Conservation (phyloP, 2,888 invertebrate species). For the Philhelius pedissequus region DNA sequence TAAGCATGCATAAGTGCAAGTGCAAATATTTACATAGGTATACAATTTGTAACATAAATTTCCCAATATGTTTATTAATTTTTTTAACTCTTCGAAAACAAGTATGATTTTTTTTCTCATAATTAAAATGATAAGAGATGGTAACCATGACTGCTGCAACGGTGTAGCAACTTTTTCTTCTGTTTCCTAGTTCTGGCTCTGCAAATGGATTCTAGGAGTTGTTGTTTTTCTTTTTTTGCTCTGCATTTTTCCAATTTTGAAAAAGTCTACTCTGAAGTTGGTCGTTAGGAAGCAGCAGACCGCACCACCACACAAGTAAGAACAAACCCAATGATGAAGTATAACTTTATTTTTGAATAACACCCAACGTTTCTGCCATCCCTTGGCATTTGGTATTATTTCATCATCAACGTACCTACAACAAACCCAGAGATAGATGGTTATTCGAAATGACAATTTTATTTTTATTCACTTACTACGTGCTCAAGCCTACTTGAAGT, state of each 20-base stretch:
- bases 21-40: too few relatives aligned
- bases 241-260: neutral
- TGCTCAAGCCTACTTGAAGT: neutral
- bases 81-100: too few relatives aligned
- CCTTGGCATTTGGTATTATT: slow-evolving; percentile 22
- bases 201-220: slow-evolving; percentile 3
- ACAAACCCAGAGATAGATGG: neutral
- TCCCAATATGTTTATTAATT: too few relatives aligned
- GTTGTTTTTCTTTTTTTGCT: neutral
- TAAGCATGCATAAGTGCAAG: too few relatives aligned
- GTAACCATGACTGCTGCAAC: neutral
- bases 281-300: neutral
- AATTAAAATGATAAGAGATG: too few relatives aligned
- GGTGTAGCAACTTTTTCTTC: neutral
- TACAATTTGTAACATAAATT: too few relatives aligned
- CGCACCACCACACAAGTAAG: neutral
- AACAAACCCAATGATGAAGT: slow-evolving; percentile 9
- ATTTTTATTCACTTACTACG: neutral
- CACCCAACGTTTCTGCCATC: neutral
- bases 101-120: too few relatives aligned
- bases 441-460: neutral
- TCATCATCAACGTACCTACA: neutral
- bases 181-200: slow-evolving; percentile 15
- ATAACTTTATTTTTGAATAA: slow-evolving; percentile 1
- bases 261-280: neutral